phyloP scores from a whole-genome alignment of 2,113 vertebrate genomes.

The Oreamnos americanus region DNA sequence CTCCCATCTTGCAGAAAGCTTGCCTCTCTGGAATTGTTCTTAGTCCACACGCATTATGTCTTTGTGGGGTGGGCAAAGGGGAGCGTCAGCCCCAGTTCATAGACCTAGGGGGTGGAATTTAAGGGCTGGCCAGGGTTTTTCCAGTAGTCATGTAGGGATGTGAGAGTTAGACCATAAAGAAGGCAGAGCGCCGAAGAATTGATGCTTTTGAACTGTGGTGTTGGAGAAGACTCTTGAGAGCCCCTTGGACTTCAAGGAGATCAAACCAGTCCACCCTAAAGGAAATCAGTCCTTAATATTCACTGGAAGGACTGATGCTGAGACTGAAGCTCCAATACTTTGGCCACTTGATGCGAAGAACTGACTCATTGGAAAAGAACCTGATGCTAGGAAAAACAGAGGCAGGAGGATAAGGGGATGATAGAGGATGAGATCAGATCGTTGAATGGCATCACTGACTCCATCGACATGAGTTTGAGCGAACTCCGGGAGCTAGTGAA shows the following conservation, averaged over 20 bases:
- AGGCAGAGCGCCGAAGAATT: rapidly evolving
- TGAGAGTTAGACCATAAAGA: background rate
- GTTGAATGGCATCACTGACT: background rate
- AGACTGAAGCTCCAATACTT: background rate
- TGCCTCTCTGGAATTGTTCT: background rate
- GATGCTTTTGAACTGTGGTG: background rate
- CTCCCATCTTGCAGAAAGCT: background rate
- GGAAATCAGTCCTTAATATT: background rate
- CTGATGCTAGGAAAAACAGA: background rate
- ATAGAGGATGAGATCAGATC: background rate
- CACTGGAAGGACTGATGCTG: background rate
- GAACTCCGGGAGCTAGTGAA: background rate
- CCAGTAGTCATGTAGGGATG: background rate
- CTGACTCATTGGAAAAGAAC: background rate
- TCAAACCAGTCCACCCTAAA: background rate
- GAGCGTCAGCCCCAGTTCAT: background rate
- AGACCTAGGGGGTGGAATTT: background rate
- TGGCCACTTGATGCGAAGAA: background rate
- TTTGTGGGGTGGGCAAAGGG: background rate
- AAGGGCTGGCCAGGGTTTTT: background rate
- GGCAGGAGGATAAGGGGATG: background rate
- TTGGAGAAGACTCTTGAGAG: background rate
- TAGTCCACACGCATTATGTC: background rate
- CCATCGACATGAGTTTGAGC: background rate
- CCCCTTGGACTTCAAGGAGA: background rate